Percentiles rank a stretch among this genome's conserved stretches.
Evolutionary conservation across 2,888 invertebrate species (phyloP).

Genomic region (Noctuana brunneofusca): DNA sequence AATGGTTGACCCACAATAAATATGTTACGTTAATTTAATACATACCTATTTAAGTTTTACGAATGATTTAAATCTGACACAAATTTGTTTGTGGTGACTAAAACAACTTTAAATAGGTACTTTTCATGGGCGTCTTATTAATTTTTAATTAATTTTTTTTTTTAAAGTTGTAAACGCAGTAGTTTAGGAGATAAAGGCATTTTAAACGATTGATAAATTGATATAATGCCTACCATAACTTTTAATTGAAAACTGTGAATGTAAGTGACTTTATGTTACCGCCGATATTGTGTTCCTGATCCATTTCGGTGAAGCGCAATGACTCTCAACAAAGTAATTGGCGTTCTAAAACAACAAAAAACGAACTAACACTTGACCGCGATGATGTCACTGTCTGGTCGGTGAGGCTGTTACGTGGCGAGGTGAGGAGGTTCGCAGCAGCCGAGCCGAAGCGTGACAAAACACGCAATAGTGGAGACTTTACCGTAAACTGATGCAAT

Average conservation of each 20-base stretch:
- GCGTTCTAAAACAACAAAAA: constrained; percentile 25
- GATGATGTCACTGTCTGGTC: constrained; percentile 56
- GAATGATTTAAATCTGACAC: no score
- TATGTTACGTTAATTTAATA: constrained; percentile 18
- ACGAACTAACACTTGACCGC: constrained; percentile 28
- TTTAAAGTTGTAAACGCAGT: no score
- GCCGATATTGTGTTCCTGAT: neutral
- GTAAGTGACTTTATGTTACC: constrained; percentile 8
- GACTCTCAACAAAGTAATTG: constrained; percentile 3
- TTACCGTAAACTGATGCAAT: constrained; percentile 35
- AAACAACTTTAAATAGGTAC: no score
- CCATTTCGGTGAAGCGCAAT: constrained; percentile 1
- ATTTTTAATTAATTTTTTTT: no score
- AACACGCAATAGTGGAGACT: constrained; percentile 39
- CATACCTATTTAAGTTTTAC: no score
- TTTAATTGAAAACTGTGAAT: constrained; percentile 8
- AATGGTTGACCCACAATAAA: neutral
- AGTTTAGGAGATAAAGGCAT: neutral
- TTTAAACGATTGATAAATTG: neutral
- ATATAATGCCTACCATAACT: neutral
- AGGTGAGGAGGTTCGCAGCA: constrained; percentile 41
- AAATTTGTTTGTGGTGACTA: no score
- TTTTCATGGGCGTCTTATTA: no score
- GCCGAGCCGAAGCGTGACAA: constrained; percentile 43
- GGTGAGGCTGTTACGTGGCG: constrained; percentile 50